Conservation (phyloP, 2,797 vertebrate species). For the Dryobates pubescens region DNA sequence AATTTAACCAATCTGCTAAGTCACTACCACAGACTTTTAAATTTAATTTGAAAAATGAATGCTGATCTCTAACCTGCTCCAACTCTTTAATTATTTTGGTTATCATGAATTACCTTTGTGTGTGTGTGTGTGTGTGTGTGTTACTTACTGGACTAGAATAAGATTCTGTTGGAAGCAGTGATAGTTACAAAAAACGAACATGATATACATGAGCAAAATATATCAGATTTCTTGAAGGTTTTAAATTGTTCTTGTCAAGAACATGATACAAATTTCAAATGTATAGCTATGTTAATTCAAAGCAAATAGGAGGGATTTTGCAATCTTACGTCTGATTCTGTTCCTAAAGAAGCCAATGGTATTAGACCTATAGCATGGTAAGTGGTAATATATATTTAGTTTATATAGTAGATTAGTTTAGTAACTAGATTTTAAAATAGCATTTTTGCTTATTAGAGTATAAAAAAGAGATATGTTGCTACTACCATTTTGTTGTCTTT, state of each 20-base stretch:
- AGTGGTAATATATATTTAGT: background rate
- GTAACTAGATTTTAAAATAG: background rate
- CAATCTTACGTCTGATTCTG: background rate
- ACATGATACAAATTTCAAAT: background rate
- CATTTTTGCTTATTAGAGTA: background rate
- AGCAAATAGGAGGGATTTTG: background rate
- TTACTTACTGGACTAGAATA: constrained; percentile 53
- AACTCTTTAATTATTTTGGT: constrained; percentile 75
- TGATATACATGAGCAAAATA: background rate
- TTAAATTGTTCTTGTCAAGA: background rate
- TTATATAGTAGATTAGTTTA: background rate
- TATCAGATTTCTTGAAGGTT: background rate
- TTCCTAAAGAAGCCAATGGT: background rate
- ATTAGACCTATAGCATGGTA: background rate
- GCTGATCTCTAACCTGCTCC: constrained; percentile 70
- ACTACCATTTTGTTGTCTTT: background rate
- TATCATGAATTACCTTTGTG: constrained; percentile 33
- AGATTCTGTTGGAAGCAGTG: constrained; percentile 4
- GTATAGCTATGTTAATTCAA: background rate
- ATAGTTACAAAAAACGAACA: background rate
- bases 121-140: background rate
- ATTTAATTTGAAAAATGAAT: constrained; percentile 80
- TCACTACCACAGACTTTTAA: constrained; percentile 75
- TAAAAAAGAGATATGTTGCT: background rate
- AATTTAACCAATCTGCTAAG: constrained; percentile 81